Percentiles rank a stretch among this genome's conserved stretches.
Evolutionary conservation across 2,797 vertebrate genomes (phyloP).

Genomic region (Paguma larvata): DNA sequence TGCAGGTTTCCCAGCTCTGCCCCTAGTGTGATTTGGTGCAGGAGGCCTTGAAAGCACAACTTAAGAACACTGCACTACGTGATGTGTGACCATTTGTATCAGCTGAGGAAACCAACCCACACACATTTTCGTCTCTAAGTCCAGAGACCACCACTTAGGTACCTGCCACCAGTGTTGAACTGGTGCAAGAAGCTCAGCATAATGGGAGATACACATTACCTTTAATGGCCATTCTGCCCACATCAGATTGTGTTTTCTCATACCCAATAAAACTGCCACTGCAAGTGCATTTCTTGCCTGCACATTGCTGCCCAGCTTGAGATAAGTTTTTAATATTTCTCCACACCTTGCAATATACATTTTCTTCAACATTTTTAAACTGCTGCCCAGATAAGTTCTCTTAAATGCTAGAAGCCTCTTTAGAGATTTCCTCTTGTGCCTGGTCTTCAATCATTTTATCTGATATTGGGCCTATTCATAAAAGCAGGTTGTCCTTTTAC

Average conservation of each 20-base stretch:
- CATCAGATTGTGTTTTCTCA: background rate
- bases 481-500: slow-evolving; percentile 11
- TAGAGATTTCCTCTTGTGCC: slow-evolving; percentile 24
- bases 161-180: background rate
- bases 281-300: slow-evolving; percentile 7
- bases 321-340: slow-evolving; percentile 33
- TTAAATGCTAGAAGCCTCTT: background rate
- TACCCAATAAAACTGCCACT: background rate
- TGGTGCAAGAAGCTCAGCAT: slow-evolving; percentile 12
- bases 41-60: background rate
- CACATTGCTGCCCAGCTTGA: background rate
- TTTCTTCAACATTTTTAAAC: slow-evolving; percentile 46
- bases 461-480: background rate
- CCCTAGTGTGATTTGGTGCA: background rate
- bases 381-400: background rate
- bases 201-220: background rate
- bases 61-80: background rate
- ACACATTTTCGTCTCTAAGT: slow-evolving; percentile 51
- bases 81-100: background rate
- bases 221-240: background rate
- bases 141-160: background rate
- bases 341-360: background rate
- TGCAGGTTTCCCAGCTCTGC: background rate
- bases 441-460: slow-evolving; percentile 38
- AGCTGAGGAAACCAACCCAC: background rate